Evolutionary conservation across 1,140 invertebrate genomes (phyloP), one percentile per base, ranked within the genome.

Genomic region (Bombus cullumanus): DNA sequence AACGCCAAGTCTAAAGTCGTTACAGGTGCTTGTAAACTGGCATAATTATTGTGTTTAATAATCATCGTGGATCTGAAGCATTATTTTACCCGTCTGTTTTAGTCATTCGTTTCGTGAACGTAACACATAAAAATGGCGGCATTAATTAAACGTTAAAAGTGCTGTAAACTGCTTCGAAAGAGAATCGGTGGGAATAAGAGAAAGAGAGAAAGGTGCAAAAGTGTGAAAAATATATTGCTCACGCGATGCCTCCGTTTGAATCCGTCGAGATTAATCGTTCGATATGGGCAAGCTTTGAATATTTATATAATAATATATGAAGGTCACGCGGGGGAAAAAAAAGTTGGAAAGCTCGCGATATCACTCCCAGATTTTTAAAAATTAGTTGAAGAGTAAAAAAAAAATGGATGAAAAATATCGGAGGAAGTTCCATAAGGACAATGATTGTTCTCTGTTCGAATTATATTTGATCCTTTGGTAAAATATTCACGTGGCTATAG

Each of bases 201-300:
- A 31, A 22, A 28, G 0, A n/a, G 13, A 18, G 15, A 39, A 22
- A 34, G 31, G 31, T 31, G n/a, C 34, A 25, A 43, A 64, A n/a
- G n/a, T 31, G 31, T 10, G 77, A 41, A 28, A 68, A 68, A 79
- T 79, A 74, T 82, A 31, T 43, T 37, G n/a, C 69, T 57, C 78
- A 57, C 78, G 78, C 78, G 78, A 80, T 39, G 18, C 6, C 18
- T 53, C 0, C 47, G 37, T 41, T 25, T 31, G 22, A 71, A 47
- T 28, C 25, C 9, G 37, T 10, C 34, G 39, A 47, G 41, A 74
- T 80, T 80, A 39, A 71, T 71, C 53, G 31, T 2, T 1, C 1
- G 59, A 53, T 53, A 53, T 22, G 47, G 18, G 1, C 47, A 53
- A 53, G 18, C 18, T 53, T 53, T 53, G 47, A 22, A 53, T 53